Evolutionary conservation across 2,797 vertebrate species (phyloP), one percentile per base, ranked within the genome.

Genomic region (Lacerta agilis): DNA sequence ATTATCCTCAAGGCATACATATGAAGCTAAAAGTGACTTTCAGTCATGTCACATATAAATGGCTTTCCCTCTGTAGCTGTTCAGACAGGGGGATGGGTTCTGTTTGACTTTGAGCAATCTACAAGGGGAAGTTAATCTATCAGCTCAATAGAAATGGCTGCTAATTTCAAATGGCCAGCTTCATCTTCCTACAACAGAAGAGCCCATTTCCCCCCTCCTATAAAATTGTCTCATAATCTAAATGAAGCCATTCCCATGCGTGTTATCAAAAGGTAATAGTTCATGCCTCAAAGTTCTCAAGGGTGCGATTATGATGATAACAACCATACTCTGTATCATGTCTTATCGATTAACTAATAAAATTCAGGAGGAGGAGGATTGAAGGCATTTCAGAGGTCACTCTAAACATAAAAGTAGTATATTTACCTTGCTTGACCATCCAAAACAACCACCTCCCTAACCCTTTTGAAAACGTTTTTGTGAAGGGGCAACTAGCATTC

Each of bases 311-410:
- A 94, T 92, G 90, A 93, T 92, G 95, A 96, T 95, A 96, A 95
- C 92, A 96, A 95, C 92, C 88, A 92, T 94, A 89, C 90, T 85
- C 90, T 90, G 71, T 95, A 96, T 96, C 92, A 94, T 91, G 83
- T 95, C 94, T 94, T 96, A 96, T 95, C 94, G 96, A 96, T 96
- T 95, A 95, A 95, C 91, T 95, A 95, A 95, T 97, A 97, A 96
- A 96, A 85, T 96, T 96, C 89, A 64, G 85, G 88, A 90, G 88
- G 89, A 93, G 80, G 91, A 94, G 76, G 89, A 86, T 13, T 55
- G 49, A 91, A 94, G 85, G 90, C 90, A 95, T 88, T 33, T 89
- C 29, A 49, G 79, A 86, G 86, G 92, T 75, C 87, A 49, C 67
- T 85, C 87, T 93, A 90, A 83, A 45, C 92, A 89, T 58, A 33